Conservation (phyloP, 2,797 vertebrate genomes). For the Graptemys geographica region DNA sequence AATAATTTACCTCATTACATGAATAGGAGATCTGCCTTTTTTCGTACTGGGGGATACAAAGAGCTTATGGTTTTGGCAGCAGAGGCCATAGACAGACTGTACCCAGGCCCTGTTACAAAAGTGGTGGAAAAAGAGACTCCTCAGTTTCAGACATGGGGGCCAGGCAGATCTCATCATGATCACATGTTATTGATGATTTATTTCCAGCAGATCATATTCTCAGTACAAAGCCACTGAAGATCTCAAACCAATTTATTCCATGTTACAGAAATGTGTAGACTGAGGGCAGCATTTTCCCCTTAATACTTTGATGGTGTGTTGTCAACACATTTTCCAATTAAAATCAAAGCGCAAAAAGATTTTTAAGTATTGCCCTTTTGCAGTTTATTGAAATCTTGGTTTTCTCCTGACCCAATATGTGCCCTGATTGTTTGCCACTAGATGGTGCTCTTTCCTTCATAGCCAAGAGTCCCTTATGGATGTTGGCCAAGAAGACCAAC, state of each 20-base stretch:
- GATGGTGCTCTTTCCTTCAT: slow-evolving; percentile 45
- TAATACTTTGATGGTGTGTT: background rate
- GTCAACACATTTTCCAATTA: background rate
- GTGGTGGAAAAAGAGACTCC: background rate
- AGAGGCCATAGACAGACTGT: background rate
- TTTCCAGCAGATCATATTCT: background rate
- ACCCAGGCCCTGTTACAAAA: background rate
- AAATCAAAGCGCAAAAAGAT: background rate
- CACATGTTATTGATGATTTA: background rate
- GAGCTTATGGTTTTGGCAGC: background rate
- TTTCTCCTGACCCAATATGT: accelerated
- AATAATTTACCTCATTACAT: no score
- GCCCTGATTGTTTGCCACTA: slow-evolving; percentile 4
- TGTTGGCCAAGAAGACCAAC: background rate
- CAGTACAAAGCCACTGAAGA: background rate
- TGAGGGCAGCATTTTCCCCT: background rate
- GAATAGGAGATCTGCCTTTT: no score
- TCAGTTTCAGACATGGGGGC: background rate
- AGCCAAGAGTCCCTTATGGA: background rate
- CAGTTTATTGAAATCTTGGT: accelerated
- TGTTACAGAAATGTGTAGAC: background rate
- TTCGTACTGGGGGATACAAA: background rate
- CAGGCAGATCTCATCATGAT: background rate
- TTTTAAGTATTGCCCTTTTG: background rate
- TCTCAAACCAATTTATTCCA: background rate